Evolutionary conservation across 2,888 invertebrate species (phyloP).

Genomic region (Apotomis capreana): DNA sequence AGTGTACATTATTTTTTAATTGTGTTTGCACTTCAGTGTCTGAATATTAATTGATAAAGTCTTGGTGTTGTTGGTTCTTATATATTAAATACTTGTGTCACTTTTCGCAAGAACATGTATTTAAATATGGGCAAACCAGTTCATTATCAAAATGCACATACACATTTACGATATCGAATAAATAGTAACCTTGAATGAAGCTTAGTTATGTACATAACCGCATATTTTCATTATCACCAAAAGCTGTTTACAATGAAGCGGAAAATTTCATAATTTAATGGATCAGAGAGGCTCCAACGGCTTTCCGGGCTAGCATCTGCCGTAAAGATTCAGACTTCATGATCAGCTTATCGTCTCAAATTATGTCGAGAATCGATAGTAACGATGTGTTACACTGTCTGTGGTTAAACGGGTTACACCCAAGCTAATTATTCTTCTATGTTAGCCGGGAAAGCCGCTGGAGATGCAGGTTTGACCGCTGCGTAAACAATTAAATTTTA

Average conservation of each 20-base stretch:
- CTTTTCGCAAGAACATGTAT: neutral
- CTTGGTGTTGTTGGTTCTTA: neutral
- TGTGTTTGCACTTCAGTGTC: neutral
- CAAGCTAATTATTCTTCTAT: too few relatives aligned
- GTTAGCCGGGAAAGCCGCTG: too few relatives aligned
- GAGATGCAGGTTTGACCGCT: too few relatives aligned
- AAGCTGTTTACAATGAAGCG: too few relatives aligned
- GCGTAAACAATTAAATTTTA: too few relatives aligned
- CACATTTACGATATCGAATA: neutral
- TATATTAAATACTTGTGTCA: neutral
- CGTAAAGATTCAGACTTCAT: too few relatives aligned
- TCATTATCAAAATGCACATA: neutral
- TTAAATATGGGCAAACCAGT: neutral
- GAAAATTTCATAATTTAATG: too few relatives aligned
- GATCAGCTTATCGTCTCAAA: too few relatives aligned
- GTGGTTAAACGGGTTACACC: too few relatives aligned
- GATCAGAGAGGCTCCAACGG: neutral
- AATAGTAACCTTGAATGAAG: neutral
- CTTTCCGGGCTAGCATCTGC: too few relatives aligned
- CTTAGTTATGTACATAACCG: neutral
- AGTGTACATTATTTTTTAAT: conserved; percentile 17
- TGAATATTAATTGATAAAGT: conserved; percentile 9
- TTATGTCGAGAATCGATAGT: too few relatives aligned
- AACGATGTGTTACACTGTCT: too few relatives aligned
- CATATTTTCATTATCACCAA: conserved; percentile 36